Percentiles rank a stretch among this genome's conserved stretches.
These are phyloP conservation scores for Toxonevra muliebris DNA, from an alignment of 2,888 invertebrate genomes.

Conservation along the genomic window DNA sequence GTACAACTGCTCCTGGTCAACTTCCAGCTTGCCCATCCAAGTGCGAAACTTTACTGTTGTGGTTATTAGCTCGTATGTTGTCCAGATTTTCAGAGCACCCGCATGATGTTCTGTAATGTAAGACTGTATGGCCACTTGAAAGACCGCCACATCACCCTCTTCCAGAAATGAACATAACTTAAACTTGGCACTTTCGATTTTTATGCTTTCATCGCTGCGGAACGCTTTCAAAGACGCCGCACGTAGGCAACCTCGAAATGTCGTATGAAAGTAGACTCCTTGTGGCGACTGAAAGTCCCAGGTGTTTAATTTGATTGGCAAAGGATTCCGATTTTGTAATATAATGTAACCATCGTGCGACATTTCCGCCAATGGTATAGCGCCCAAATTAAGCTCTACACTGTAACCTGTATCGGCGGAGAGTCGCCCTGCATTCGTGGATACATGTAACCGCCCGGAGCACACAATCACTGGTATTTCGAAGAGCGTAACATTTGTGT, in stretches of 20 bases:
- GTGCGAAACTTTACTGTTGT: constrained; percentile 79
- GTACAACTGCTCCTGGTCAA: constrained; percentile 73
- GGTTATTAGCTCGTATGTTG: constrained; percentile 74
- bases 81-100: constrained; percentile 77
- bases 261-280: constrained; percentile 54
- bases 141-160: constrained; percentile 60
- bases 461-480: constrained; percentile 66
- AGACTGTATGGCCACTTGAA: constrained; percentile 76
- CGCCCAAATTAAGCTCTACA: constrained; percentile 60
- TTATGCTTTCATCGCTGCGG: constrained; percentile 34
- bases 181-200: constrained; percentile 43
- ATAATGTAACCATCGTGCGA: constrained; percentile 59
- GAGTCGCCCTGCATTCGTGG: constrained; percentile 46
- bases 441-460: constrained; percentile 64
- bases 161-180: constrained; percentile 50
- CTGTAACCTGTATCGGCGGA: constrained; percentile 48
- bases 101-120: constrained; percentile 72
- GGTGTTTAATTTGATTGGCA: constrained; percentile 55
- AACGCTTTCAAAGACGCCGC: constrained; percentile 33
- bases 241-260: constrained; percentile 70
- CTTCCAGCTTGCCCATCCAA: constrained; percentile 77
- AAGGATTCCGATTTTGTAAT: constrained; percentile 60
- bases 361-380: constrained; percentile 58
- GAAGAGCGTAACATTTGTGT: constrained; percentile 67
- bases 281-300: constrained; percentile 61